A percentile compares a stretch with the other conserved stretches of the same genome.
These are phyloP conservation scores for Gastrophysa polygoni DNA, from an alignment of 2,888 invertebrate genomes.

Conservation along the genomic window DNA sequence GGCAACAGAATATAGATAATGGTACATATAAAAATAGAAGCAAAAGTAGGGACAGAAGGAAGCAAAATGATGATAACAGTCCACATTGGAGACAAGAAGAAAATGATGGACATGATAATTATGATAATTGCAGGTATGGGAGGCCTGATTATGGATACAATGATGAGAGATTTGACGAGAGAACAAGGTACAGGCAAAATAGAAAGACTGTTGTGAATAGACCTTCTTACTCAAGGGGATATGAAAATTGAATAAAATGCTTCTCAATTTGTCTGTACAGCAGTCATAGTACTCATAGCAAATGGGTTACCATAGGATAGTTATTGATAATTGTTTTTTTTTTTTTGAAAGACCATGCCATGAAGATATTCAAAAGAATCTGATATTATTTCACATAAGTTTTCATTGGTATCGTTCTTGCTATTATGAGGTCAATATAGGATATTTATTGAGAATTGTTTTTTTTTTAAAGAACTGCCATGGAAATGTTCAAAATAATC, in stretches of 20 bases:
- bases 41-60: background rate
- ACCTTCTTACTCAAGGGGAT: background rate
- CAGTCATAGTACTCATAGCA: too few species aligned
- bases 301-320: too few species aligned
- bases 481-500: too few species aligned
- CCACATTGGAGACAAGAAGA: background rate
- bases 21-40: background rate
- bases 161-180: background rate
- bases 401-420: too few species aligned
- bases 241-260: background rate
- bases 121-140: background rate
- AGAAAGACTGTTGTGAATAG: background rate
- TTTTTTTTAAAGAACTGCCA: too few species aligned
- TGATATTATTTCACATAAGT: too few species aligned
- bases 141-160: constrained; percentile 2
- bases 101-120: background rate
- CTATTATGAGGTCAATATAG: too few species aligned
- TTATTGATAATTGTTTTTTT: too few species aligned
- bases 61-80: background rate
- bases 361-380: too few species aligned
- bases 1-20: background rate
- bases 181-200: background rate
- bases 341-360: too few species aligned
- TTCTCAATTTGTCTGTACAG: background rate
- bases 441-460: too few species aligned